Evolutionary conservation across 2,113 vertebrate genomes (phyloP).

Genomic region (Delphinapterus leucas): DNA sequence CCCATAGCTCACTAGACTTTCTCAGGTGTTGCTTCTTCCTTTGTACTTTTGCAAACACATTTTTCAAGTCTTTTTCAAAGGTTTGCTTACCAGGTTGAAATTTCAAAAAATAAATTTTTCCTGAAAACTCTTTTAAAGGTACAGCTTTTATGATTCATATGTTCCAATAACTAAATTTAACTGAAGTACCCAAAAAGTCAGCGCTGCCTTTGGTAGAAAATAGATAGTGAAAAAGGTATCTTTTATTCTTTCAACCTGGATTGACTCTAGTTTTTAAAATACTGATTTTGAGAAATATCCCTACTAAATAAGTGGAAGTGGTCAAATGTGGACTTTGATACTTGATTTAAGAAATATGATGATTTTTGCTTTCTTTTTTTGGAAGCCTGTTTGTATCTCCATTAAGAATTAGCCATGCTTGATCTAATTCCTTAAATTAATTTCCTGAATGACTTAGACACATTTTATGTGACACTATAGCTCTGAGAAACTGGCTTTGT

Average conservation of each 20-base stretch:
- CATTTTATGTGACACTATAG: not conserved
- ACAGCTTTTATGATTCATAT: constrained; percentile 32
- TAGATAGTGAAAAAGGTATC: not conserved
- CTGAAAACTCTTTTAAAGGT: constrained; percentile 37
- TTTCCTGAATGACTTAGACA: not conserved
- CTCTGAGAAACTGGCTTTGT: not conserved
- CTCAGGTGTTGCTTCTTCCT: constrained; percentile 18
- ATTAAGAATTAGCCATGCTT: constrained; percentile 7
- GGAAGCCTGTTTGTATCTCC: not conserved
- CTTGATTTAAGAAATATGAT: not conserved
- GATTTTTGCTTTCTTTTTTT: not conserved
- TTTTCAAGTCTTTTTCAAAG: constrained; percentile 46
- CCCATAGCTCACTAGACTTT: not conserved
- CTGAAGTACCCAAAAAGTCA: not conserved
- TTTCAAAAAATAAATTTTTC: constrained; percentile 20
- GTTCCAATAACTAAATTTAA: constrained; percentile 29
- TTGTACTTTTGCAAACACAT: constrained; percentile 26
- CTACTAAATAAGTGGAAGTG: not conserved
- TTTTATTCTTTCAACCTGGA: constrained; percentile 9
- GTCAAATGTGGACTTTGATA: not conserved
- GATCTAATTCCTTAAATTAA: constrained; percentile 12
- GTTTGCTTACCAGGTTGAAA: constrained; percentile 23
- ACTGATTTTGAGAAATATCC: not conserved
- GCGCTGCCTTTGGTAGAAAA: not conserved
- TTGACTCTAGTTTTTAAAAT: constrained; percentile 14